phyloP scores from a whole-genome alignment of 2,888 invertebrate genomes.

The Stenolophus ochropezus region DNA sequence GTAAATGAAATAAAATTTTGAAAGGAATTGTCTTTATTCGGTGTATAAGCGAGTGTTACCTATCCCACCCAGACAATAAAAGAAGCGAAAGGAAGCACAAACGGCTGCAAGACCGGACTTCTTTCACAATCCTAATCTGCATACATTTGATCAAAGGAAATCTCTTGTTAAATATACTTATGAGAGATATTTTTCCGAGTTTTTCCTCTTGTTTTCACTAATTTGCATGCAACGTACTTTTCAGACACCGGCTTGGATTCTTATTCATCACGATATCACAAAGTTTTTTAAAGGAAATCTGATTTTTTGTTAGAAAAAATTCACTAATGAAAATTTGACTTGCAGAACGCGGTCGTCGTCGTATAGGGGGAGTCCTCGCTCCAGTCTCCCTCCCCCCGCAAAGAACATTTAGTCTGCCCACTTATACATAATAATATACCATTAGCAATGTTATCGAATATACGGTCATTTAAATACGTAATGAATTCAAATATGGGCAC shows the following conservation, averaged over 20 bases:
- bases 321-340: constrained; percentile 69
- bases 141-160: constrained; percentile 70
- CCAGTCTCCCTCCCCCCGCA: background rate
- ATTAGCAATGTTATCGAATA: constrained; percentile 70
- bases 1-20: background rate
- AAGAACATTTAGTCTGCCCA: constrained; percentile 61
- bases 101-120: constrained; percentile 18
- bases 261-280: constrained; percentile 68
- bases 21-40: constrained; percentile 26
- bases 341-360: constrained; percentile 65
- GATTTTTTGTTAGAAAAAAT: constrained; percentile 66
- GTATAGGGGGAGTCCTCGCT: background rate
- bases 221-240: constrained; percentile 67
- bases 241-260: constrained; percentile 66
- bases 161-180: constrained; percentile 68
- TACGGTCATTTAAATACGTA: constrained; percentile 70
- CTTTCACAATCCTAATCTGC: constrained; percentile 66
- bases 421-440: constrained; percentile 69
- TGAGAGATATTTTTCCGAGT: constrained; percentile 64
- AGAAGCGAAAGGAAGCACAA: background rate
- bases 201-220: constrained; percentile 68
- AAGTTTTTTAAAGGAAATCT: constrained; percentile 64
- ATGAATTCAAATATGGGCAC: constrained; percentile 68
- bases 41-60: background rate
- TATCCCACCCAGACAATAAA: background rate